phyloP scores from a whole-genome alignment of 2,888 invertebrate species.

The Ligdia adustata region DNA sequence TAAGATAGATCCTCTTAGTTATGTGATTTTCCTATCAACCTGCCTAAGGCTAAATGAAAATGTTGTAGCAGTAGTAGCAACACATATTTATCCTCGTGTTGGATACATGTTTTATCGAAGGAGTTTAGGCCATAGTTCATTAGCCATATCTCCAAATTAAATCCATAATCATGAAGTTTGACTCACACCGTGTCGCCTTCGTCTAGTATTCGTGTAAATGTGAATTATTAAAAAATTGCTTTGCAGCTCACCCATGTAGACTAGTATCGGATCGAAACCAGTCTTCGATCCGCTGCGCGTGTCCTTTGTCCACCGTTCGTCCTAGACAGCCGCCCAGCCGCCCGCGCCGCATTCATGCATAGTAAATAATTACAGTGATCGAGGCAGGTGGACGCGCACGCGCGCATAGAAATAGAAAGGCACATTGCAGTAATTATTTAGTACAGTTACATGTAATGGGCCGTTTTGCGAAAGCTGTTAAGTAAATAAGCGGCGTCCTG shows the following conservation, averaged over 20 bases:
- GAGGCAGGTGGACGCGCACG: slow-evolving; percentile 79
- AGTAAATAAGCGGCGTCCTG: slow-evolving; percentile 81
- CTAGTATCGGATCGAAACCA: slow-evolving; percentile 74
- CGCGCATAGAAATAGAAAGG: slow-evolving; percentile 83
- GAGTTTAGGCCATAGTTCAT: no score
- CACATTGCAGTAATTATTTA: slow-evolving; percentile 84
- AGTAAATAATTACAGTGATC: slow-evolving; percentile 83
- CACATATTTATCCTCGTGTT: no score
- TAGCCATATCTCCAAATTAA: no score
- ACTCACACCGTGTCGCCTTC: slow-evolving; percentile 46
- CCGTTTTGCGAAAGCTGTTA: slow-evolving; percentile 82
- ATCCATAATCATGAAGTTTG: no score
- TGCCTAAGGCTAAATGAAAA: no score
- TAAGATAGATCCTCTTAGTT: no score
- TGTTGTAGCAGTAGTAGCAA: no score
- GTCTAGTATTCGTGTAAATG: slow-evolving; percentile 56
- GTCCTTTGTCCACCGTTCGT: slow-evolving; percentile 80
- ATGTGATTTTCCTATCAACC: no score
- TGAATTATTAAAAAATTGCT: slow-evolving; percentile 70
- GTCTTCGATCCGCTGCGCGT: slow-evolving; percentile 66
- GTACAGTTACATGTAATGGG: slow-evolving; percentile 83
- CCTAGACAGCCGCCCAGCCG: slow-evolving; percentile 69
- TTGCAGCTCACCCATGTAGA: slow-evolving; percentile 72
- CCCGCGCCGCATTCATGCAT: slow-evolving; percentile 75
- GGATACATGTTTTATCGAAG: no score